Evolutionary conservation across 2,113 vertebrate genomes (phyloP), one percentile per base, ranked within the genome.

Genomic region (Plotosus lineatus): DNA sequence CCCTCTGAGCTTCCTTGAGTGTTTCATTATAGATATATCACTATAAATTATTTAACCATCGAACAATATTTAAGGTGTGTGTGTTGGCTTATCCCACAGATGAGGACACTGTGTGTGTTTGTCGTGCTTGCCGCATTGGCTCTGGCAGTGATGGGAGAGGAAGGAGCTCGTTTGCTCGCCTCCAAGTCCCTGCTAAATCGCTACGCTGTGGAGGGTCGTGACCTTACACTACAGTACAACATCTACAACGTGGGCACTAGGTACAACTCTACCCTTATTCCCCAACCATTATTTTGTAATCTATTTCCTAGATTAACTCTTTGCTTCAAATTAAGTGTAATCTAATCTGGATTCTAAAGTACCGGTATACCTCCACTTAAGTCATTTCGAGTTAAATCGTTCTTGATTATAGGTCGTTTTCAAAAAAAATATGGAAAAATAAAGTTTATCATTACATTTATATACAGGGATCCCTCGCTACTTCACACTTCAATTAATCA

Each of bases 221-320:
- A 98, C 84, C 90, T 99, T 26, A 99, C 98, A 0, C 85, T 99
- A 84, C 98, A 99, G 87, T 99, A 98, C 92, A 98, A 94, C 91
- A 94, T 99, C 90, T 99, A 97, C 94, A 99, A 99, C 0, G 97
- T 99, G 0, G 98, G 98, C 78, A 97, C 96, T 87, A 99, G 96
- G 97, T 98, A 65, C 55, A 46, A 19, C 53, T 73, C 31, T 3
- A 12, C 6, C 3, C 0, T 3, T 56, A 2, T 53, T 48, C 42
- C 15, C 1, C 14, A 42, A 26, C 1, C 12, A 44, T 33, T 60
- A 31, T 28, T 31, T 14, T 61, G 58, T 61, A 33, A 33, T 4
- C 12, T 15, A 31, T 61, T 28, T 60, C 7, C 19, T 36, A 63
- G 7, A 36, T 36, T 61, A 15, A n/a, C n/a, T n/a, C n/a, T n/a